These are phyloP conservation scores for Alloscopus bannaensis DNA, from an alignment of 2,888 invertebrate species.

Conservation along the genomic window DNA sequence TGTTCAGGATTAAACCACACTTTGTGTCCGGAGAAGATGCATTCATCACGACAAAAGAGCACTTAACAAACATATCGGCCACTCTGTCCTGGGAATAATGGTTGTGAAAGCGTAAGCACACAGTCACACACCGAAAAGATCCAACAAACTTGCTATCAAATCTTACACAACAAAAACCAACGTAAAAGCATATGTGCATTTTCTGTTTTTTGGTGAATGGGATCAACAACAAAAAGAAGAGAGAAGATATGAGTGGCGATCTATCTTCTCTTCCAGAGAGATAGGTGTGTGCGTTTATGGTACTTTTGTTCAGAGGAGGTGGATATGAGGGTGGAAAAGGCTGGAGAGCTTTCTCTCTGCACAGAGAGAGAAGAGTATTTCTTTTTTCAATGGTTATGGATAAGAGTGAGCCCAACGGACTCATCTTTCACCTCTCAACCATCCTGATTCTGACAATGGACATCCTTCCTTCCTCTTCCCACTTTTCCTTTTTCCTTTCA, in stretches of 20 bases:
- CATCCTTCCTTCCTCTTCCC: slow-evolving; percentile 47
- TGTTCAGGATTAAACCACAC: not conserved
- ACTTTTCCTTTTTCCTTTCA: slow-evolving; percentile 14
- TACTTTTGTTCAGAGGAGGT: slow-evolving; percentile 31
- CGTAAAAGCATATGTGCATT: slow-evolving; percentile 3
- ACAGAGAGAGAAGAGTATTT: not conserved
- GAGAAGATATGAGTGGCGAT: slow-evolving; percentile 20
- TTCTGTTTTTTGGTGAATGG: slow-evolving; percentile 19
- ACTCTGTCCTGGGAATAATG: slow-evolving; percentile 18
- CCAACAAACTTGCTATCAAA: no score
- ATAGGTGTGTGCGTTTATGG: slow-evolving; percentile 18
- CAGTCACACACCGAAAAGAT: no score
- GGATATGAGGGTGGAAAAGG: slow-evolving; percentile 19
- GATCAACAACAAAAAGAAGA: slow-evolving; percentile 8
- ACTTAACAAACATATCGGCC: slow-evolving; percentile 52
- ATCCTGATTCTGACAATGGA: slow-evolving; percentile 71
- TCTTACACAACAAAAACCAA: slow-evolving; percentile 27
- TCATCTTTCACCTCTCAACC: slow-evolving; percentile 74
- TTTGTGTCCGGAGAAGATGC: slow-evolving; percentile 35
- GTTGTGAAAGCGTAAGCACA: slow-evolving; percentile 20
- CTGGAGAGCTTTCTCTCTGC: slow-evolving; percentile 7
- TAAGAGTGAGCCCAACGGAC: slow-evolving; percentile 74
- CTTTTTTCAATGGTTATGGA: slow-evolving; percentile 46
- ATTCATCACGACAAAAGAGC: slow-evolving; percentile 45
- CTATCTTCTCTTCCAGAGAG: slow-evolving; percentile 26